phyloP scores from a whole-genome alignment of 2,113 vertebrate genomes.

The Sinocyclocheilus grahami region DNA sequence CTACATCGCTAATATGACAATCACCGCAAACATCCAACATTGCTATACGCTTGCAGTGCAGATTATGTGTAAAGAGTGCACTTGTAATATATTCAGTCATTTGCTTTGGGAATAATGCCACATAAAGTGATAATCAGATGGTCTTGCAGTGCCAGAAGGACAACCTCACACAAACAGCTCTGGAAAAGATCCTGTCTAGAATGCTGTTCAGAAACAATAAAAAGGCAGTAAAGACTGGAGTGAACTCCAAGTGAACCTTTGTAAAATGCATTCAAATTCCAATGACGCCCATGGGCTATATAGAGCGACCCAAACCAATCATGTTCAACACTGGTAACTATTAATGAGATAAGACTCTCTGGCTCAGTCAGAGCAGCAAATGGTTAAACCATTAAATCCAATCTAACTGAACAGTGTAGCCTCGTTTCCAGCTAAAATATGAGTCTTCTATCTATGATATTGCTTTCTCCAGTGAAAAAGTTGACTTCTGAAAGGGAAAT shows the following conservation, averaged over 20 bases:
- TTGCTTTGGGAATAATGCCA: neutral
- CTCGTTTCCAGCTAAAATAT: too few species aligned
- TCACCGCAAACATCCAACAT: neutral
- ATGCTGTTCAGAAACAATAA: slow-evolving; percentile 10
- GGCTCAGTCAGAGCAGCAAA: neutral
- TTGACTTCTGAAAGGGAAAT: too few species aligned
- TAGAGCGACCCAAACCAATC: neutral
- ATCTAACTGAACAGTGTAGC: slow-evolving; percentile 1
- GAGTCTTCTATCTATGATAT: too few species aligned
- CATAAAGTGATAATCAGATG: neutral
- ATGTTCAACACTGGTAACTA: neutral
- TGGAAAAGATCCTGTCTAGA: neutral
- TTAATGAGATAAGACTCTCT: neutral
- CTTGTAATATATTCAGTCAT: neutral
- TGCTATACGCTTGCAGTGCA: neutral
- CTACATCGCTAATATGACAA: neutral
- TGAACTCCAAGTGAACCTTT: slow-evolving; percentile 3
- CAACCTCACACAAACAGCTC: neutral
- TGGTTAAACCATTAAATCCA: neutral
- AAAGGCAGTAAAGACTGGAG: neutral
- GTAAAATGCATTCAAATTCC: neutral
- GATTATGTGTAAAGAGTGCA: neutral
- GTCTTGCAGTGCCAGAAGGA: neutral
- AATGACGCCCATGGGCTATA: neutral
- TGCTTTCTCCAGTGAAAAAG: too few species aligned